phyloP scores from a whole-genome alignment of 2,113 vertebrate genomes.

The Bettongia penicillata region DNA sequence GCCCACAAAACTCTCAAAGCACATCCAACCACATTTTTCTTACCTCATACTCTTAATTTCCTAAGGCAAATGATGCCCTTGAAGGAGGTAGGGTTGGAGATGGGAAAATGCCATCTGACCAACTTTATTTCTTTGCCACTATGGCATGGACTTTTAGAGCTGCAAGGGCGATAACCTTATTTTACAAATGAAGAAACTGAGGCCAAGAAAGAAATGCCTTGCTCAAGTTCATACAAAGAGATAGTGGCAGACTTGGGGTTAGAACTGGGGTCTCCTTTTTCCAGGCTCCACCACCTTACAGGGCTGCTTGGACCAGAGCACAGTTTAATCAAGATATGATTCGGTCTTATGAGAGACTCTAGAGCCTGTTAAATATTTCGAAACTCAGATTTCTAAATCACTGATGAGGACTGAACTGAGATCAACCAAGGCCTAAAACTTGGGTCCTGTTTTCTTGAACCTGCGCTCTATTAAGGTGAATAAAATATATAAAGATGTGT shows the following conservation, averaged over 20 bases:
- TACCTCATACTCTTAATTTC: not conserved
- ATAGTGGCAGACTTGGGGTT: not conserved
- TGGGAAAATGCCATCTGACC: not conserved
- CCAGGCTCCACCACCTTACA: not conserved
- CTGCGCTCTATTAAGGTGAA: not conserved
- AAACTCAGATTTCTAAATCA: not conserved
- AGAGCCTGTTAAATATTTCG: not conserved
- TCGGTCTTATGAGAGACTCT: not conserved
- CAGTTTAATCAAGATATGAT: not conserved
- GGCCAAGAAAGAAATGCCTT: not conserved
- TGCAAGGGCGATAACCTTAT: not conserved
- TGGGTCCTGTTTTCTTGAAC: not conserved
- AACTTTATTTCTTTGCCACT: not conserved
- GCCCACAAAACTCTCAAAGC: not conserved
- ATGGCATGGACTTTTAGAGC: not conserved
- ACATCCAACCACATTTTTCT: not conserved
- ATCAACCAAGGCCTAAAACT: not conserved
- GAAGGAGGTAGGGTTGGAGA: not conserved
- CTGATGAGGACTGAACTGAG: not conserved
- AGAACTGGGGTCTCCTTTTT: not conserved
- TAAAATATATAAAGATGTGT: not conserved
- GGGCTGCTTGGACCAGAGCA: too few species aligned
- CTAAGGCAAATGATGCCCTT: not conserved
- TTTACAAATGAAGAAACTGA: not conserved
- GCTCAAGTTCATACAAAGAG: not conserved